Evolutionary conservation across 2,888 invertebrate genomes (phyloP).

Genomic region (Tetropium fuscum): DNA sequence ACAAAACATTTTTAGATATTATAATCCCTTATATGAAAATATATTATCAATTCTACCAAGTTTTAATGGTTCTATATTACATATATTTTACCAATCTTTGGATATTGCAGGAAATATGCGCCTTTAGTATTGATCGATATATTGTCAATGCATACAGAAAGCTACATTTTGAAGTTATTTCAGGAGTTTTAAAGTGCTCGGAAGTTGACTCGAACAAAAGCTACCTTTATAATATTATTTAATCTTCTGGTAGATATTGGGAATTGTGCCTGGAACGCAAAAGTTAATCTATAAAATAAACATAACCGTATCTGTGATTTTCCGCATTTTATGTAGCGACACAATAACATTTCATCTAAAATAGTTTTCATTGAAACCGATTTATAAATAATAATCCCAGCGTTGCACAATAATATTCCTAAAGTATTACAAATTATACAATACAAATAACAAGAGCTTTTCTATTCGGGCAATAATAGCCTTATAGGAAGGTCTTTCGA

Average conservation of each 20-base stretch:
- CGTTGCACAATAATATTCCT: conserved; percentile 43
- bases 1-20: no score
- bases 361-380: conserved; percentile 32
- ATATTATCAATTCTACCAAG: no score
- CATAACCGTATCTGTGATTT: conserved; percentile 25
- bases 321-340: conserved; percentile 19
- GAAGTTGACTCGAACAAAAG: conserved; percentile 1
- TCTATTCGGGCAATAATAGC: conserved; percentile 46
- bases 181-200: conserved; percentile 4
- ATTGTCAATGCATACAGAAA: no score
- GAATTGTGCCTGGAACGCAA: conserved; percentile 18
- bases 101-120: no score
- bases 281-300: conserved; percentile 36
- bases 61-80: no score
- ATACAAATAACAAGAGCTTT: conserved; percentile 58
- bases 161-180: conserved; percentile 2
- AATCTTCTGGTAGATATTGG: conserved; percentile 19
- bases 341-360: conserved; percentile 30
- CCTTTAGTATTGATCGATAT: no score
- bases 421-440: conserved; percentile 55
- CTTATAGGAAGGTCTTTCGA: conserved; percentile 52
- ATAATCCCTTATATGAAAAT: no score
- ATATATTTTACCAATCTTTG: no score
- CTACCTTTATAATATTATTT: conserved; percentile 15
- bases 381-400: conserved; percentile 42